A percentile compares a stretch with the other conserved stretches of the same genome.
Conservation (phyloP, 2,888 invertebrate genomes). For the Coelopa pilipes region DNA sequence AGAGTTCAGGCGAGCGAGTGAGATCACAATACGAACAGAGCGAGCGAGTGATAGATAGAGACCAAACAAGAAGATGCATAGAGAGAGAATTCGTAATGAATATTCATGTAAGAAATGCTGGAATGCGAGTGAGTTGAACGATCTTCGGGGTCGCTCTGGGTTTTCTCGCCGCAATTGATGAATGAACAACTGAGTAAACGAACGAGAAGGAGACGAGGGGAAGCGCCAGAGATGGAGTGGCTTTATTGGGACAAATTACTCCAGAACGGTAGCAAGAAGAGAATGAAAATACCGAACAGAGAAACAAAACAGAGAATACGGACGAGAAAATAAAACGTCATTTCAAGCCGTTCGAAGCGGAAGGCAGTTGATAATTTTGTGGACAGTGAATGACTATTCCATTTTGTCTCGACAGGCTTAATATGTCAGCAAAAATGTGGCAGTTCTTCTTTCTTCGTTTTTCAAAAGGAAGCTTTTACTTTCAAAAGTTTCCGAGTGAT, state of each 20-base stretch:
- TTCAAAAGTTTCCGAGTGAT: not conserved
- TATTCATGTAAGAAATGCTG: slow-evolving; percentile 5
- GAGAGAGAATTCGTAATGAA: not conserved
- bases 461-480: not conserved
- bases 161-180: slow-evolving; percentile 6
- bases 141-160: slow-evolving; percentile 8
- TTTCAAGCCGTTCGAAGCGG: too few species aligned
- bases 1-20: not conserved
- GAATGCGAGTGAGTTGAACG: slow-evolving; percentile 7
- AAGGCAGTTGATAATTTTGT: too few species aligned
- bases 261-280: not conserved
- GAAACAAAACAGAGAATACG: too few species aligned
- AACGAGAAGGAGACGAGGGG: not conserved
- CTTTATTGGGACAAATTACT: not conserved
- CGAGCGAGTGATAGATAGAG: not conserved
- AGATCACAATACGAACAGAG: not conserved
- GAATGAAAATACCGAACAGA: too few species aligned
- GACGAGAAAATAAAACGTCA: too few species aligned
- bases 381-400: too few species aligned
- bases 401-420: too few species aligned
- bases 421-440: too few species aligned
- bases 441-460: too few species aligned
- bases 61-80: not conserved
- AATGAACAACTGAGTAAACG: slow-evolving; percentile 6
- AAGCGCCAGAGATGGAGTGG: not conserved